Conservation (phyloP, 2,797 vertebrate species). For the Urocyon cinereoargenteus region DNA sequence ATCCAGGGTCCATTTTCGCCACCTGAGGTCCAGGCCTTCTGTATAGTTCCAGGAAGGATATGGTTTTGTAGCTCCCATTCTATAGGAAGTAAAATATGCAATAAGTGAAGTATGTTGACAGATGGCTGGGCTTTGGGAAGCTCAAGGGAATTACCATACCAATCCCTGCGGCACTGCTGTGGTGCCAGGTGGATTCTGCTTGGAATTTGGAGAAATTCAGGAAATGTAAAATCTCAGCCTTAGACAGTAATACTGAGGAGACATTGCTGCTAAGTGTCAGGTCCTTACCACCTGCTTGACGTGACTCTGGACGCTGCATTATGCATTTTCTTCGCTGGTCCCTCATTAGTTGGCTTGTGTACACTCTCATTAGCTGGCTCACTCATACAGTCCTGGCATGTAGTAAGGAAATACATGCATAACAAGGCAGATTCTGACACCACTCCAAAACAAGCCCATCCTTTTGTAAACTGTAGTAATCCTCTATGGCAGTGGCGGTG, state of each 20-base stretch:
- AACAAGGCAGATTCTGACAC: neutral
- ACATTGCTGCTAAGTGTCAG: neutral
- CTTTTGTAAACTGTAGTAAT: neutral
- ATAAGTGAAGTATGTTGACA: neutral
- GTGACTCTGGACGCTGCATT: neutral
- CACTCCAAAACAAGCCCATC: neutral
- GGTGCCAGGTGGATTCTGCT: neutral
- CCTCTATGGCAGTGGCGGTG: neutral
- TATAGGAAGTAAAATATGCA: conserved; percentile 71
- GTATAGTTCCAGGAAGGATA: conserved; percentile 88
- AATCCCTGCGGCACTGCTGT: neutral
- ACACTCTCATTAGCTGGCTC: neutral
- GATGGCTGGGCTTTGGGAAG: neutral
- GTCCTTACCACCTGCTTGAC: neutral
- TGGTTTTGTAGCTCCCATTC: conserved; percentile 89
- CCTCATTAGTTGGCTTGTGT: neutral
- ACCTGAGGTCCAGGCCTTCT: conserved; percentile 83
- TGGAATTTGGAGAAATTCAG: neutral
- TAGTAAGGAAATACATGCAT: neutral
- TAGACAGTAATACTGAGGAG: neutral
- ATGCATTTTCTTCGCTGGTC: neutral
- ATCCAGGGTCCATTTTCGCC: conserved; percentile 86
- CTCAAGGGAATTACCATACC: neutral
- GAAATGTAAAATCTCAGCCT: neutral
- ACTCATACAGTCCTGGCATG: neutral